Evolutionary conservation across 2,888 invertebrate species (phyloP).

Genomic region (Lithosia quadra): DNA sequence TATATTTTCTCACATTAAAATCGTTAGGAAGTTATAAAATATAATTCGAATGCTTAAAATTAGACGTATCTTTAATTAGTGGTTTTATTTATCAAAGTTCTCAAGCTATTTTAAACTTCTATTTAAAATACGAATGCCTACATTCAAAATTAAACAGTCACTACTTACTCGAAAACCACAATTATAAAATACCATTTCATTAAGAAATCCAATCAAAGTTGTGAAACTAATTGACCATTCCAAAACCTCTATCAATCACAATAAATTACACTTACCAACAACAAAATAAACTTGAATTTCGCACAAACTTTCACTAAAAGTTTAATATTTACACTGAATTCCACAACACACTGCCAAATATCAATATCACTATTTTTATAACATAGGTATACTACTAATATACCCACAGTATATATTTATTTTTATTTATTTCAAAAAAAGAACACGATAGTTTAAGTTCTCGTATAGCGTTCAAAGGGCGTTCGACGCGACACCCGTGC

Average conservation of each 20-base stretch:
- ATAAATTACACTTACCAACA: constrained; percentile 22
- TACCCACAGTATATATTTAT: neutral
- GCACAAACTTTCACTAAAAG: constrained; percentile 19
- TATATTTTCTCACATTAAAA: too few species aligned
- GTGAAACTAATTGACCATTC: constrained; percentile 23
- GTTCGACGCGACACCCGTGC: constrained; percentile 5
- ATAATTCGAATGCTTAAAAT: too few species aligned
- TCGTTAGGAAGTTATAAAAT: too few species aligned
- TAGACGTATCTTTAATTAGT: too few species aligned
- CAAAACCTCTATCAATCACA: constrained; percentile 37
- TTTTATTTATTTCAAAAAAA: neutral
- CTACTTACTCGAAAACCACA: neutral
- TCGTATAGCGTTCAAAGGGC: neutral
- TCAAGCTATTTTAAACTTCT: too few species aligned
- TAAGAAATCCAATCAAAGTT: constrained; percentile 29
- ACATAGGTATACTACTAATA: neutral
- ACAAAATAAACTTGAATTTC: constrained; percentile 1
- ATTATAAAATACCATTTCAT: constrained; percentile 19
- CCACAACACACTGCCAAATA: constrained; percentile 2
- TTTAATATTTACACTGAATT: constrained; percentile 9
- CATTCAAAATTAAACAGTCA: neutral
- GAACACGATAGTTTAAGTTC: constrained; percentile 8
- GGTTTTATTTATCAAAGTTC: neutral
- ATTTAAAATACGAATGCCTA: neutral
- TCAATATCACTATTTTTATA: constrained; percentile 2